Conservation (phyloP, 2,888 invertebrate species). For the Rhamnusium bicolor region DNA sequence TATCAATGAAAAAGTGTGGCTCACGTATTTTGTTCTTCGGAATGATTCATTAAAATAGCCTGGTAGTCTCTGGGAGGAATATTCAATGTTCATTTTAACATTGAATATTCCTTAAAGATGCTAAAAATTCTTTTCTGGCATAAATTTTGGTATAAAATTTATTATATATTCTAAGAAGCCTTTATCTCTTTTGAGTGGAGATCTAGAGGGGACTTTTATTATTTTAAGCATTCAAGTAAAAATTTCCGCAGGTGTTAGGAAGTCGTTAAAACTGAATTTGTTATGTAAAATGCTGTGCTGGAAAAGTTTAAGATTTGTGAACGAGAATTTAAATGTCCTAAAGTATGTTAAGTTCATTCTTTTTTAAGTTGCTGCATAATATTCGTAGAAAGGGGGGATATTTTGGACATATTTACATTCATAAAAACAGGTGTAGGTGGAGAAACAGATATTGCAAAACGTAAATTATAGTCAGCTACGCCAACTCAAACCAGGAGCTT, state of each 20-base stretch:
- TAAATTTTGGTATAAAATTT: too few relatives aligned
- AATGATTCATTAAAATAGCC: too few relatives aligned
- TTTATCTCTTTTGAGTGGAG: background rate
- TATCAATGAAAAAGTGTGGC: too few relatives aligned
- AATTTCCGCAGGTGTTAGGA: constrained; percentile 27
- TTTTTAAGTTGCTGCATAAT: background rate
- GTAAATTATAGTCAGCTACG: background rate
- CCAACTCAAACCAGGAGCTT: too few relatives aligned
- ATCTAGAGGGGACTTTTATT: constrained; percentile 12
- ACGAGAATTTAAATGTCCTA: constrained; percentile 18
- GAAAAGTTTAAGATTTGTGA: constrained; percentile 27
- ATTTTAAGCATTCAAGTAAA: constrained; percentile 11
- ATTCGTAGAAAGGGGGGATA: background rate
- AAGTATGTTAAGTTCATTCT: constrained; percentile 23
- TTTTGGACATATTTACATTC: background rate
- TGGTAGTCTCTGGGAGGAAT: too few relatives aligned
- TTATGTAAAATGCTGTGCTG: constrained; percentile 24
- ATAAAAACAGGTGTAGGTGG: background rate
- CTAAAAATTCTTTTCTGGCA: too few relatives aligned
- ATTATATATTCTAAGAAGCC: background rate
- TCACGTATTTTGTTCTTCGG: too few relatives aligned
- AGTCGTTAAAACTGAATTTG: constrained; percentile 24
- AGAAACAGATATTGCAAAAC: background rate
- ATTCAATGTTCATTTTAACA: too few relatives aligned
- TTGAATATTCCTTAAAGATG: too few relatives aligned